Evolutionary conservation across 2,113 vertebrate species (phyloP).

Genomic region (Brienomyrus brachyistius): DNA sequence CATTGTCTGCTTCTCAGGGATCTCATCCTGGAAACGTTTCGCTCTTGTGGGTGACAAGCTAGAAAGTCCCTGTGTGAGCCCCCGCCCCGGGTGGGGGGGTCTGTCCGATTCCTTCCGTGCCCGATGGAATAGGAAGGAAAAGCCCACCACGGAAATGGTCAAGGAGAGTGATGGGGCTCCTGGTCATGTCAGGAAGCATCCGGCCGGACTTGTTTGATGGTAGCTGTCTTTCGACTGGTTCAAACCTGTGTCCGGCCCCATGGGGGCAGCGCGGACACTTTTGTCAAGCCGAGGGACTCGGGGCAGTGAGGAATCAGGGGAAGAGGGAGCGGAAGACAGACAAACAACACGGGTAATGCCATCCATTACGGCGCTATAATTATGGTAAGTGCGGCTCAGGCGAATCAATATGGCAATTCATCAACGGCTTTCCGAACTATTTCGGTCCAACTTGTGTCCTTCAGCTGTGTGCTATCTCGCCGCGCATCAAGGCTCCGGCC

Average conservation of each 20-base stretch:
- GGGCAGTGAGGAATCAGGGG: slow-evolving; percentile 33
- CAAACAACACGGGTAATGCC: slow-evolving; percentile 67
- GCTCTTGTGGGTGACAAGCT: slow-evolving; percentile 30
- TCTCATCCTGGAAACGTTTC: slow-evolving; percentile 21
- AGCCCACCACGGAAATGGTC: neutral
- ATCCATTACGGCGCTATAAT: slow-evolving; percentile 91
- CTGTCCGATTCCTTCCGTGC: slow-evolving; percentile 61
- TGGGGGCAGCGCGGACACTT: slow-evolving; percentile 59
- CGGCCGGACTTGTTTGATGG: neutral
- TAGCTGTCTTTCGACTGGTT: neutral
- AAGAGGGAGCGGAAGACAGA: slow-evolving; percentile 10
- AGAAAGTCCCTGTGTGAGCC: slow-evolving; percentile 21
- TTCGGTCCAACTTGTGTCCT: slow-evolving; percentile 65
- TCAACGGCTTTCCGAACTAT: slow-evolving; percentile 77
- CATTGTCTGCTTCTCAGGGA: slow-evolving; percentile 39
- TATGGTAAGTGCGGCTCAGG: slow-evolving; percentile 93
- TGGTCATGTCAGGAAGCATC: neutral
- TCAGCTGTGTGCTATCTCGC: slow-evolving; percentile 59
- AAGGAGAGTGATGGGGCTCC: neutral
- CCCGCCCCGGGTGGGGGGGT: slow-evolving; percentile 12
- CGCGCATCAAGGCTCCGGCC: slow-evolving; percentile 52
- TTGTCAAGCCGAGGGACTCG: slow-evolving; percentile 63
- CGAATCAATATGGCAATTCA: slow-evolving; percentile 90
- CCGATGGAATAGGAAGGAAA: slow-evolving; percentile 47
- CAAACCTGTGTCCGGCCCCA: neutral